Conservation (phyloP, 2,113 vertebrate species). For the human region GRCh38 chr4:180371501-180372000, state of each 20-base stretch:
- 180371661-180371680: not conserved
- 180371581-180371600: not conserved
- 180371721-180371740: not conserved
- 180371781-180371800: not conserved
- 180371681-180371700: not conserved
- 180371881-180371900: not conserved
- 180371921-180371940: not conserved
- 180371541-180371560: too few species aligned
- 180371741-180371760: not conserved
- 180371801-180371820: not conserved
- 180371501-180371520: too few species aligned
- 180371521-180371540: too few species aligned
- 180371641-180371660: not conserved
- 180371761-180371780: not conserved
- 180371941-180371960: accelerated
- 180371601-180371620: accelerated
- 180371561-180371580: not conserved
- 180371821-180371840: not conserved
- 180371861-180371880: not conserved
- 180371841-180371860: not conserved
- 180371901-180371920: accelerated
- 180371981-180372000: not conserved
- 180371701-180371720: not conserved
- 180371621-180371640: not conserved
- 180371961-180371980: accelerated